These are phyloP conservation scores for Eustalomyia histrio DNA, from an alignment of 2,888 invertebrate genomes.

Conservation along the genomic window DNA sequence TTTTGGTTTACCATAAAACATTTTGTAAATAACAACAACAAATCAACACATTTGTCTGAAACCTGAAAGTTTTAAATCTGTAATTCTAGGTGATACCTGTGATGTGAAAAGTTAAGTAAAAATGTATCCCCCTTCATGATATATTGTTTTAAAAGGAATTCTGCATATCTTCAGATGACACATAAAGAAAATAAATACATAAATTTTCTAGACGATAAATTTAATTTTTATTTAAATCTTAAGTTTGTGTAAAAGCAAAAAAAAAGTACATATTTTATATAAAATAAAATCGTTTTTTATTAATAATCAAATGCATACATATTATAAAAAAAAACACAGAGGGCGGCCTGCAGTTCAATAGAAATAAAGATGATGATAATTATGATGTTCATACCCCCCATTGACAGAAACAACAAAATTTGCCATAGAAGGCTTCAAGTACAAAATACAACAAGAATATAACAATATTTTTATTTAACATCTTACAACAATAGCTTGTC, in stretches of 20 bases:
- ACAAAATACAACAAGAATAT: not conserved
- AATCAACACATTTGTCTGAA: slow-evolving; percentile 3
- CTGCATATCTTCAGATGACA: not conserved
- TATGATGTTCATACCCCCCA: slow-evolving; percentile 28
- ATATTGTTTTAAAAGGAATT: slow-evolving; percentile 2
- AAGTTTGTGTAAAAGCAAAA: not conserved
- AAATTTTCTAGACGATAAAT: slow-evolving; percentile 18
- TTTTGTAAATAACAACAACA: slow-evolving; percentile 10
- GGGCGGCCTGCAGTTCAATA: too few relatives aligned
- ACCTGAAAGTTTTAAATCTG: slow-evolving; percentile 5
- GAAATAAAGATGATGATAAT: not conserved
- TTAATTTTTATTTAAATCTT: slow-evolving; percentile 24
- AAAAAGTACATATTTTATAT: not conserved
- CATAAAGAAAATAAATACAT: slow-evolving; percentile 4
- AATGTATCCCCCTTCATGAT: not conserved
- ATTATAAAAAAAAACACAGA: too few relatives aligned
- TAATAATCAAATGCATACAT: slow-evolving; percentile 8
- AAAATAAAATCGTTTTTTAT: not conserved
- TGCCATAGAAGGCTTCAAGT: slow-evolving; percentile 15
- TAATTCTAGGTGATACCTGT: not conserved
- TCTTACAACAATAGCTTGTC: slow-evolving; percentile 29
- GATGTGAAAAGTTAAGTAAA: not conserved
- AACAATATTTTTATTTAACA: slow-evolving; percentile 33
- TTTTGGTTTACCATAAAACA: slow-evolving; percentile 11
- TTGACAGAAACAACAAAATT: not conserved